Base-by-base conservation (phyloP, 35 echinoderm and acorn worm species). In the Acanthaster planci region DNA sequence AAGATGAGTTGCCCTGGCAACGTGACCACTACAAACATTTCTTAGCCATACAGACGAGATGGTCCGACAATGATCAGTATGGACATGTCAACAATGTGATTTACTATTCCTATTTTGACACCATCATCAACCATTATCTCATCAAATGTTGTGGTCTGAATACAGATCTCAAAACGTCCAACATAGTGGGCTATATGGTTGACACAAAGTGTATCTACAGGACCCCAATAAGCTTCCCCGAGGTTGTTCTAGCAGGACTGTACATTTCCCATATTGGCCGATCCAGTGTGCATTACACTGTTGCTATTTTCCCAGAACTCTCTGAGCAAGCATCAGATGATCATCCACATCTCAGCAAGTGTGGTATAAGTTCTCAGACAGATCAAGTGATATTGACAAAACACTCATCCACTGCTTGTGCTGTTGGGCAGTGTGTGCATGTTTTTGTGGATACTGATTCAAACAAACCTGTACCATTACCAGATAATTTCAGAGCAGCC, bases 81-180 rank as follows among this genome's bases (percentile, higher is more conserved):
- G 92, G 92, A 19, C 96, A 99, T 80, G 83, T 99, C 2, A 99
- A 99, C 78, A 99, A 99, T 57, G 75, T 88, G 1, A 77, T 90
- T 29, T 99, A 99, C 55, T 99, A 94, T 67, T 91, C 88, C 4
- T 99, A 91, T 64, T 94, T 94, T 84, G 96, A 99, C 55, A 86
- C 88, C 7, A 67, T 99, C 44, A 89, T 93, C 40, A 99, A 94
- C 52, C 92, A 99, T 42, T 99, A 91, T 72, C 88, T 99, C 23
- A 72, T 91, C 34, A 87, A 92, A 27, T 39, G 79, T 39, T 94
- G 92, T 32, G 78, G 56, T 23, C 40, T 91, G 17, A 83, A 94
- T 32, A 92, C 82, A 7, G 58, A 89, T 67, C 29, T 91, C 15
- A 77, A 76, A 39, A 84, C 59, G 54, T 88, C 96, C 1, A 78